Base-by-base conservation (phyloP, 2,113 vertebrate genomes). In the Grammomys surdaster region DNA sequence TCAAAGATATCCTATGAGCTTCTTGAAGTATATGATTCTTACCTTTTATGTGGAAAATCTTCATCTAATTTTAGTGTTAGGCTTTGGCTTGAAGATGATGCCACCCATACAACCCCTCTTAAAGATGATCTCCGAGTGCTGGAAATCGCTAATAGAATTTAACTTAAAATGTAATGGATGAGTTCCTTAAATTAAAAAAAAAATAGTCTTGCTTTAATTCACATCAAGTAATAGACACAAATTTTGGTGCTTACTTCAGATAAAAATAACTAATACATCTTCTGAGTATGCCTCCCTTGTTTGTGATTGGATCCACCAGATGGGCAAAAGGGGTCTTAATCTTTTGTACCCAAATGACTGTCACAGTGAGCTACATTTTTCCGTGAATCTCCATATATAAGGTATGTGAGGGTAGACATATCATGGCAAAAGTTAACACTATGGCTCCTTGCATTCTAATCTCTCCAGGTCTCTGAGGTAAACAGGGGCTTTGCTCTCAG, bases 181-280 rank as follows among this genome's bases (percentile, higher is more conserved):
- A 40, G 5, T 9, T 76, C 67, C 67, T 91, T 90, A 69, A 93
- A 40, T 60, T 7, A 24, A 63, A 63, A 33, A 33, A 81, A 54
- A 8, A 40, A 40, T 40, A n/a, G 70, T 69, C 14, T 69, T 28
- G 1, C 22, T 36, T 60, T 40, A 72, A 65, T 36, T 28, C 17
- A 78, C 93, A 88, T 92, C 20, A 87, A 46, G 19, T 54, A 51
- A 7, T 93, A 48, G 86, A 91, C 22, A 7, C 22, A 46, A 65
- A 75, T 85, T 88, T 94, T 92, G 73, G 56, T 43, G 24, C 26
- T 77, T 92, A 84, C n/a, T 69, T 78, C 14, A 58, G 87, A 31
- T 78, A 56, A 77, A 77, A 31, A 31, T 73, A 10, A 90, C 46
- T n/a, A 40, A 22, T 67, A 36, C 43, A 24, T 43, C 60, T 87